Evolutionary conservation across 2,113 vertebrate genomes (phyloP), one percentile per base, ranked within the genome.

Genomic region (Copsychus sechellarum): DNA sequence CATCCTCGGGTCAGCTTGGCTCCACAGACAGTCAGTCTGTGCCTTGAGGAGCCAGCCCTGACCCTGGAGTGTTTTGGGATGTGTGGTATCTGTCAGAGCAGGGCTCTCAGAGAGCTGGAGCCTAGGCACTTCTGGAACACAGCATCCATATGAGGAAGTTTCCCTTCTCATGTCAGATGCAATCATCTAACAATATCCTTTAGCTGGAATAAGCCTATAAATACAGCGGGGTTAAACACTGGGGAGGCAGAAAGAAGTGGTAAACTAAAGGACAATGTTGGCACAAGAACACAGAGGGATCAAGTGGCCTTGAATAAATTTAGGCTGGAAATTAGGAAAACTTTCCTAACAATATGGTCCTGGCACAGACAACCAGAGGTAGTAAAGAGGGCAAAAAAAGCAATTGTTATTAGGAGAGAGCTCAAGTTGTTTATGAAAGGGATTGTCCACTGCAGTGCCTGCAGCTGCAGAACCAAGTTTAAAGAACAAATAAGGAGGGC

Each of bases 181-280:
- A 57, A 57, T 82, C 40, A 12, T 24, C 66, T 25, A 33, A 72
- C 79, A 76, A 6, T 45, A 77, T 81, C 58, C 54, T 92, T 57
- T 61, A 31, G 54, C 83, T 88, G 80, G 50, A 93, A 72, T 65
- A 33, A 26, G 50, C 71, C 74, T 94, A 7, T 77, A 93, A 95
- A 88, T 83, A 73, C 76, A 50, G 69, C 36, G 3, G 81, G 43
- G 43, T 86, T 76, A 51, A 82, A 38, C 0, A 0, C 54, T 58
- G 51, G 67, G 64, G 38, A 78, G 76, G 51, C 71, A 81, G 67
- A 71, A 43, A 62, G 74, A 77, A 92, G 51, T 43, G 51, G 82
- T 90, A 70, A 90, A 40, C 88, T 56, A 14, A 83, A 82, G 81
- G 67, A 96, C 92, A 93, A n/a, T 93, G 82, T 61, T 97, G 96